phyloP scores from a whole-genome alignment of 1,140 invertebrate genomes.

The Solenopsis fugax region DNA sequence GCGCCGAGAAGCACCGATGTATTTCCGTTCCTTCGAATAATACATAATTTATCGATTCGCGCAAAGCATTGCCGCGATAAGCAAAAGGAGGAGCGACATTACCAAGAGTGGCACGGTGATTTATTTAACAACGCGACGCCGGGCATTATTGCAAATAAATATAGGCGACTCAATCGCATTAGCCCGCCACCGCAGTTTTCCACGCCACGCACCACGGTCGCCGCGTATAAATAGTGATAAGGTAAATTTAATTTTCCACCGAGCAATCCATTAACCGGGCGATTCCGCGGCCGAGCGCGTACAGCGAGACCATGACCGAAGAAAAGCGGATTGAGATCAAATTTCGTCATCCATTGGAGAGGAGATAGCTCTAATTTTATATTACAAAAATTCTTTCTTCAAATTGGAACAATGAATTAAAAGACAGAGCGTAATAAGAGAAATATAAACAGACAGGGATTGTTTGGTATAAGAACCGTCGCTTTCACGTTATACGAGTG shows the following conservation, averaged over 20 bases:
- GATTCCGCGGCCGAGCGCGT: slow-evolving; percentile 5
- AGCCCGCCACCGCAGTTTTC: slow-evolving; percentile 20
- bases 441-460: background rate
- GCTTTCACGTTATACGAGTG: background rate
- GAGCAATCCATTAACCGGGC: slow-evolving; percentile 58
- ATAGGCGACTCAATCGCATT: slow-evolving; percentile 41
- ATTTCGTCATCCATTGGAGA: background rate
- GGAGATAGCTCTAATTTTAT: background rate
- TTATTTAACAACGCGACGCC: slow-evolving; percentile 33
- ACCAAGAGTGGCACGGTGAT: slow-evolving; percentile 25
- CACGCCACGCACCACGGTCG: background rate
- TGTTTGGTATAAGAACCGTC: background rate
- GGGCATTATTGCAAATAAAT: slow-evolving; percentile 25
- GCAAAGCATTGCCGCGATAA: background rate
- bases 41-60: slow-evolving; percentile 38
- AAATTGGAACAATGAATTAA: too few relatives aligned
- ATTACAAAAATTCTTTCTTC: background rate
- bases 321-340: background rate
- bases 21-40: slow-evolving; percentile 6
- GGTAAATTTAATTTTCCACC: slow-evolving; percentile 47
- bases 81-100: background rate
- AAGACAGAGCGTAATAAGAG: background rate
- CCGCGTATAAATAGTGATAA: slow-evolving; percentile 35
- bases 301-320: background rate
- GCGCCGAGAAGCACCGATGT: background rate